Evolutionary conservation across 2,113 vertebrate species (phyloP).

Genomic region (Paramisgurnus dabryanus): DNA sequence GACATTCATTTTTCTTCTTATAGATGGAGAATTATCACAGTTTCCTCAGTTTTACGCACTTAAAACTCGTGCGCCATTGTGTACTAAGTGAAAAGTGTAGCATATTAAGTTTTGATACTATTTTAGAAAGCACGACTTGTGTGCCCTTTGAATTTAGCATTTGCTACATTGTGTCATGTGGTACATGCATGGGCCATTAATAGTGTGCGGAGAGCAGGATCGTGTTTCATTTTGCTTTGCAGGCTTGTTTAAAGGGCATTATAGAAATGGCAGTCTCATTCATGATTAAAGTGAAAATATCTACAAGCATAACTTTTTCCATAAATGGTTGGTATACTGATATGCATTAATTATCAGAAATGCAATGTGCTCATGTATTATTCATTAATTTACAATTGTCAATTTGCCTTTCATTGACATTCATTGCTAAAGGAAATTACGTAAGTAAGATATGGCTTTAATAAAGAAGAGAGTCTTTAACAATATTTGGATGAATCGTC

Average conservation of each 20-base stretch:
- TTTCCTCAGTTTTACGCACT: background rate
- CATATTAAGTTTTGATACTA: background rate
- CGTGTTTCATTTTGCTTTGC: slow-evolving; percentile 48
- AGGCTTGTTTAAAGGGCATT: slow-evolving; percentile 15
- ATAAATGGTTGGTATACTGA: background rate
- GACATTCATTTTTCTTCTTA: background rate
- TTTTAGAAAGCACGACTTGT: background rate
- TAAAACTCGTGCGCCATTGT: background rate
- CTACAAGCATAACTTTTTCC: background rate
- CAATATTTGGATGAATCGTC: too few species aligned
- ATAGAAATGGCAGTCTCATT: background rate
- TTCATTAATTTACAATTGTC: background rate
- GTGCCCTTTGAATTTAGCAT: slow-evolving; percentile 28
- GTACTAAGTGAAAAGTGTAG: background rate
- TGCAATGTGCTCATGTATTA: background rate
- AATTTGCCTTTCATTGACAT: background rate
- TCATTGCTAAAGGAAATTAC: too few species aligned
- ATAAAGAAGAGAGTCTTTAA: too few species aligned
- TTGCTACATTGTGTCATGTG: slow-evolving; percentile 23
- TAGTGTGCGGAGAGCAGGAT: slow-evolving; percentile 35
- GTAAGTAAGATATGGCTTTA: background rate
- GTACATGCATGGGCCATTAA: slow-evolving; percentile 42
- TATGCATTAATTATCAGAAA: background rate
- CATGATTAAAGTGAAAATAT: background rate
- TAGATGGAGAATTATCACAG: background rate